Conservation (phyloP, 2,113 vertebrate species). For the Smithornis capensis region DNA sequence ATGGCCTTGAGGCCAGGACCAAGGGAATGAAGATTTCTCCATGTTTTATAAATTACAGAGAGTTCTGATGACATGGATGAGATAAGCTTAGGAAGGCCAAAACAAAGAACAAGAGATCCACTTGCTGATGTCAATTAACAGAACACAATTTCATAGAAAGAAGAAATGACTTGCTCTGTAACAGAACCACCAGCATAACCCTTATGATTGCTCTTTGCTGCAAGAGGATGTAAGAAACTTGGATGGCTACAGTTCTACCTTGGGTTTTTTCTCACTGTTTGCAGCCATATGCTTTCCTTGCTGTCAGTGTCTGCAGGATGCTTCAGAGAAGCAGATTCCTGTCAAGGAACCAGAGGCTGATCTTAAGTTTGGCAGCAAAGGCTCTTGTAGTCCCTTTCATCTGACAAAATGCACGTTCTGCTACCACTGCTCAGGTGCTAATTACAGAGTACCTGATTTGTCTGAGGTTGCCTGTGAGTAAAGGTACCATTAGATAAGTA, state of each 20-base stretch:
- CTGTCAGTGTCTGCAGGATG: fast-evolving
- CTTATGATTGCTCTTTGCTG: not conserved
- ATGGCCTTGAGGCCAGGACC: not conserved
- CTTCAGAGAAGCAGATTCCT: not conserved
- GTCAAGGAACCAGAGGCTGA: not conserved
- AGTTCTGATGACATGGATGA: not conserved
- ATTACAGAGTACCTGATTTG: not conserved
- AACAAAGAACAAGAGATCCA: not conserved
- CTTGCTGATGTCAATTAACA: not conserved
- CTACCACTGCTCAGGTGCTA: not conserved
- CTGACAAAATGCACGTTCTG: not conserved
- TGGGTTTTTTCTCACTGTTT: not conserved
- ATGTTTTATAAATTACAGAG: not conserved
- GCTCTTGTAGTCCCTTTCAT: not conserved
- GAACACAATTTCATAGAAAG: not conserved
- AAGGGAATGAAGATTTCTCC: not conserved
- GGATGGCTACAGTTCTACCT: not conserved
- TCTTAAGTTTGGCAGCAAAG: not conserved
- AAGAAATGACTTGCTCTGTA: not conserved
- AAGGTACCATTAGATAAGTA: not conserved
- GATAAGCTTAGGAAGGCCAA: not conserved
- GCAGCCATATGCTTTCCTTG: not conserved
- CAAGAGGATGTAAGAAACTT: not conserved
- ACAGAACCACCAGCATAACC: not conserved
- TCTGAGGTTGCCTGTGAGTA: not conserved